Base-by-base conservation (phyloP, 2,113 vertebrate species). In the Verasper variegatus region DNA sequence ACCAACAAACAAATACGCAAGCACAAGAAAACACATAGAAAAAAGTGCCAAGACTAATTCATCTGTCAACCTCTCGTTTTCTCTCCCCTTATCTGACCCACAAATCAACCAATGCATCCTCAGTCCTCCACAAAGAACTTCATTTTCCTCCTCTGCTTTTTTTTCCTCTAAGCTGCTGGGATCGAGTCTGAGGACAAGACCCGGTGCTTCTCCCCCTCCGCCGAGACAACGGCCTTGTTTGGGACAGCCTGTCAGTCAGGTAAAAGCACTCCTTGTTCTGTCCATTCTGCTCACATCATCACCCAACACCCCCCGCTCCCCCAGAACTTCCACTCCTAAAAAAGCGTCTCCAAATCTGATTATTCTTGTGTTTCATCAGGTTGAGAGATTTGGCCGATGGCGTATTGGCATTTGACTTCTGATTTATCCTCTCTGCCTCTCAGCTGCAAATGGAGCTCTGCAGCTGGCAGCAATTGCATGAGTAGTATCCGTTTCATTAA, bases 351-450 rank as follows among this genome's bases (percentile, higher is more conserved):
- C 73, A 86, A 86, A 92, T 91, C 76, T 76, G 82, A 93, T 92
- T 92, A 90, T 86, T 90, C 85, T 76, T 84, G 69, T 68, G 84
- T 84, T 90, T 88, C 86, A 90, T 86, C 83, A 78, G 83, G 76
- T 82, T 86, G 89, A 91, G 77, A 89, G 87, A 91, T 87, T 84
- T 91, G 81, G 80, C 82, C 52, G 61, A 78, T 73, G 80, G 81
- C 68, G 45, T 90, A 84, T 89, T 89, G 89, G 78, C 88, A 84
- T 92, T 88, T 87, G 79, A 89, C 83, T 82, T 83, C 63, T 81
- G 84, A 84, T 86, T 90, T 86, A 88, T 86, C 60, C 69, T 45
- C 75, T 57, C 71, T 55, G 51, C 59, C 64, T 62, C 81, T 85
- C 52, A 68, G 75, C 82, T 82, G 78, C 56, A 82, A 78, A 77